Evolutionary conservation across 2,797 vertebrate species (phyloP), one percentile per base, ranked within the genome.

Genomic region (Chiropotes sagulatus): DNA sequence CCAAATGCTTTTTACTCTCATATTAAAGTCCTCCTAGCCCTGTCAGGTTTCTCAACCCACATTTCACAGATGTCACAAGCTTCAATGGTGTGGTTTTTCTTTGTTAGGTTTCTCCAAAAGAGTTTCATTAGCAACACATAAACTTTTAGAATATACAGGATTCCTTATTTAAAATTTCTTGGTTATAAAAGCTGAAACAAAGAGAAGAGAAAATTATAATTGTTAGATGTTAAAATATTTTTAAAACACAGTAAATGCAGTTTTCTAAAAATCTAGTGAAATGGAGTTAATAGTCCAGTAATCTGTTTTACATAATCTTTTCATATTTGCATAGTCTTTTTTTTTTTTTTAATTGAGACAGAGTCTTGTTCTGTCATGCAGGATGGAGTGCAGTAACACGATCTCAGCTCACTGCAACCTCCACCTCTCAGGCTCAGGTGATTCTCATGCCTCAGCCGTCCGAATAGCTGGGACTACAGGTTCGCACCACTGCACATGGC

Each of bases 151-250:
- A 91, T 58, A 88, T 86, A 78, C 61, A 93, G 57, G 87, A 95
- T 96, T 78, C 33, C 61, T 88, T 86, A 24, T 84, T 52, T 89
- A 75, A 41, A 64, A 12, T 78, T 90, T 97, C 72, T 96, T 93
- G 81, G 85, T 97, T 96, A 81, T 92, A 96, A 98, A 98, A 88
- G 94, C 82, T 97, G 96, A 83, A 97, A 82, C 89, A 94, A 80
- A 93, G 5, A 80, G 22, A 61, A 82, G 64, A 88, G 22, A 90
- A 90, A 73, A 61, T 70, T 78, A 44, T 93, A 44, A 46, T 58
- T 89, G 44, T 61, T 90, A 94, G 79, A 78, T 87, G 20, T 84
- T 91, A 46, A 87, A 78, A 76, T 76, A 36, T 24, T 50, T 96
- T 83, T 61, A 82, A 58, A 64, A 36, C 14, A 33, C 54, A 10